These are phyloP conservation scores for Epinotia demarniana DNA, from an alignment of 2,888 invertebrate species.

Conservation along the genomic window DNA sequence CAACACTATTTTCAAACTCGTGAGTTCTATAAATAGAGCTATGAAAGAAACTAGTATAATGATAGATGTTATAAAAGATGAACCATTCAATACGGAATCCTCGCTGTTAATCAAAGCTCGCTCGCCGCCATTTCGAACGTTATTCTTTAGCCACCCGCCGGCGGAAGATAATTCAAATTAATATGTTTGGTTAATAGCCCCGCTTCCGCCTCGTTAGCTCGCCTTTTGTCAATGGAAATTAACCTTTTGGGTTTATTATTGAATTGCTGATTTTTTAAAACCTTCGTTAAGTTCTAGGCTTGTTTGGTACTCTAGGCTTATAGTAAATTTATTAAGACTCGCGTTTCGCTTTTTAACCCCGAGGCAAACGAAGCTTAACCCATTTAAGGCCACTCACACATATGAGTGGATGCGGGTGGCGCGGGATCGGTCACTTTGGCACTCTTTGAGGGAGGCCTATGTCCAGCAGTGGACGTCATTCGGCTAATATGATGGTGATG, in stretches of 20 bases:
- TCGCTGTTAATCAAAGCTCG: constrained; percentile 45
- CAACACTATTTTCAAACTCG: too few relatives aligned
- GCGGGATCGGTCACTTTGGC: too few relatives aligned
- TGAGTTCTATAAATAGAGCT: too few relatives aligned
- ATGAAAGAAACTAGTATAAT: too few relatives aligned
- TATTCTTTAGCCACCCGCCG: constrained; percentile 46
- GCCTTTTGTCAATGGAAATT: constrained; percentile 50
- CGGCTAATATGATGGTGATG: too few relatives aligned
- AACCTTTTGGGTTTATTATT: constrained; percentile 36
- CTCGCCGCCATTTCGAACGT: constrained; percentile 40
- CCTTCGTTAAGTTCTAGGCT: background rate
- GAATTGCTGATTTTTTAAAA: constrained; percentile 9
- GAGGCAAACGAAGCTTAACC: too few relatives aligned
- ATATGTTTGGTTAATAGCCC: constrained; percentile 77
- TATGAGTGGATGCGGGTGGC: too few relatives aligned
- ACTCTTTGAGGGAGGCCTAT: too few relatives aligned
- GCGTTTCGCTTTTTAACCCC: background rate
- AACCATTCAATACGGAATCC: constrained; percentile 37
- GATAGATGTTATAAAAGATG: background rate
- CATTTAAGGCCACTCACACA: too few relatives aligned
- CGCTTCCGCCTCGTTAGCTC: constrained; percentile 48
- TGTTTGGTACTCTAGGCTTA: background rate
- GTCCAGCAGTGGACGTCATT: too few relatives aligned
- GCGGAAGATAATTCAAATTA: constrained; percentile 74
- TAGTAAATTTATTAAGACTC: too few relatives aligned